Percentiles rank a stretch among this genome's conserved stretches.
Conservation (phyloP, 2,888 invertebrate species). For the Amphipoea oculea region DNA sequence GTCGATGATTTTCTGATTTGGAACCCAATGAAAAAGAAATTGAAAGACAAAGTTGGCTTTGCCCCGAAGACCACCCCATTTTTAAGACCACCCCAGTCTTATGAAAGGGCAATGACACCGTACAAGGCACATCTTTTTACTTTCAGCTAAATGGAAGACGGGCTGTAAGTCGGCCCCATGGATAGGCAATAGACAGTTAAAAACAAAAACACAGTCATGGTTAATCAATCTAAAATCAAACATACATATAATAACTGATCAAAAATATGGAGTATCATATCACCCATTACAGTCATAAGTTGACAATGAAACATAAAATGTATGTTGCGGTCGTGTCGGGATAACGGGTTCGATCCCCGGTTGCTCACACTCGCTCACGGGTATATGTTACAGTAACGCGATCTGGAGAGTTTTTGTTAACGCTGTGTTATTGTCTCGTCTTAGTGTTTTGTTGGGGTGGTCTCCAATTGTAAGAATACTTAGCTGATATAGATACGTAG, state of each 20-base stretch:
- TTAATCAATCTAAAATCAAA: neutral
- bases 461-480: conserved; percentile 32
- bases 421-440: conserved; percentile 48
- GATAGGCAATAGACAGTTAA: neutral
- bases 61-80: no score
- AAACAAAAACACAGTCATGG: no score
- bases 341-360: conserved; percentile 71
- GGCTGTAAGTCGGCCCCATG: neutral
- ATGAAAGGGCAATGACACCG: neutral
- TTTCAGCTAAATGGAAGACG: neutral
- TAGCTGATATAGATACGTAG: neutral
- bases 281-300: conserved; percentile 21
- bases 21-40: neutral
- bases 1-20: neutral
- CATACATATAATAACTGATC: neutral
- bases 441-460: conserved; percentile 27
- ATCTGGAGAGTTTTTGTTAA: conserved; percentile 64
- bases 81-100: neutral
- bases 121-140: no score
- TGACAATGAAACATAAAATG: conserved; percentile 40
- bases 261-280: conserved; percentile 14
- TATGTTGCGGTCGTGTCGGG: conserved; percentile 60
- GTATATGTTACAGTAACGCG: conserved; percentile 72
- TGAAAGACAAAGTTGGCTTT: neutral
- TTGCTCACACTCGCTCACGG: conserved; percentile 69